Evolutionary conservation across 1,140 invertebrate genomes (phyloP).

Genomic region (Drosophila kepulauana): DNA sequence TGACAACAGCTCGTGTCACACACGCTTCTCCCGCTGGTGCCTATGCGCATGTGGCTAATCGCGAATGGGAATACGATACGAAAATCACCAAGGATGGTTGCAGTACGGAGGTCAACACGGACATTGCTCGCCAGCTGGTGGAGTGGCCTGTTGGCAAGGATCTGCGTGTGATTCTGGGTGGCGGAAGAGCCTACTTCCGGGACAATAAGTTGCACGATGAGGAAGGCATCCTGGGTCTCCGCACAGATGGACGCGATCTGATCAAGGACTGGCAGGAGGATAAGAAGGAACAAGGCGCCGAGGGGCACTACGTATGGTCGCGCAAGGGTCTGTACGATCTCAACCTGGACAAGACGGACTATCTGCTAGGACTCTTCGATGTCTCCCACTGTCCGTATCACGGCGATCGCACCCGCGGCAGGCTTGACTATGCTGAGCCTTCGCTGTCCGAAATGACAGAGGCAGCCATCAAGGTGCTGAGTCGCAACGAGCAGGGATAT

Average conservation of each 20-base stretch:
- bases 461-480: conserved; percentile 91
- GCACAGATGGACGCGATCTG: conserved; percentile 87
- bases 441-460: conserved; percentile 94
- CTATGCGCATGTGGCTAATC: conserved; percentile 91
- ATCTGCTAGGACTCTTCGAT: conserved; percentile 89
- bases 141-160: conserved; percentile 88
- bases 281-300: conserved; percentile 86
- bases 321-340: conserved; percentile 88
- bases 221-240: conserved; percentile 87
- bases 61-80: conserved; percentile 91
- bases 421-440: conserved; percentile 85
- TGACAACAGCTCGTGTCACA: conserved; percentile 92
- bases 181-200: conserved; percentile 90
- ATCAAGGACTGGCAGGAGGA: conserved; percentile 89
- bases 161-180: conserved; percentile 89
- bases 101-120: conserved; percentile 85
- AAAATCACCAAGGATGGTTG: conserved; percentile 85
- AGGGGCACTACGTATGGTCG: conserved; percentile 88
- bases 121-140: conserved; percentile 91
- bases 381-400: conserved; percentile 85
- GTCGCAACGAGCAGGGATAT: conserved; percentile 92
- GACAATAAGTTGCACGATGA: conserved; percentile 87
- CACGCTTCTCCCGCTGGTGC: conserved; percentile 92
- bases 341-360: conserved; percentile 88
- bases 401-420: conserved; percentile 85